Evolutionary conservation across 2,888 invertebrate genomes (phyloP).

Genomic region (Bugulina stolonifera): DNA sequence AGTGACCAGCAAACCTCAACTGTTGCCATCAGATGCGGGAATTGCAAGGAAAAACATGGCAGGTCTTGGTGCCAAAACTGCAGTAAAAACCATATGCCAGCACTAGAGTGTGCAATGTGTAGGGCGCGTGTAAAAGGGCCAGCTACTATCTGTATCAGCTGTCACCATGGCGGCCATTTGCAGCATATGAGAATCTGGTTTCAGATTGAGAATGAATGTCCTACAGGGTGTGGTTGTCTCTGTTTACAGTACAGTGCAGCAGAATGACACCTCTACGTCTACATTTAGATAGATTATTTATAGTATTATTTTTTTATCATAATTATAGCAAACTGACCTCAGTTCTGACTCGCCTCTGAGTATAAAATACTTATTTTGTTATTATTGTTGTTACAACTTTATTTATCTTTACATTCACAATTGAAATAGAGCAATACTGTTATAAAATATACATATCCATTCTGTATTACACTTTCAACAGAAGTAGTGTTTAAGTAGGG

Average conservation of each 20-base stretch:
- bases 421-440: no score
- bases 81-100: not conserved
- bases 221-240: constrained; percentile 85
- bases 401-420: no score
- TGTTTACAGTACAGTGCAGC: constrained; percentile 68
- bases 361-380: no score
- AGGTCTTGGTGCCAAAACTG: constrained; percentile 1
- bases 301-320: no score
- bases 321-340: no score
- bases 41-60: not conserved
- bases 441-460: no score
- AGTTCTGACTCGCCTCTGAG: no score
- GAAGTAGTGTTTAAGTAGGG: no score
- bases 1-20: constrained; percentile 57
- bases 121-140: constrained; percentile 40
- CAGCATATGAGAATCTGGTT: constrained; percentile 80
- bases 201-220: constrained; percentile 68
- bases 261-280: no score
- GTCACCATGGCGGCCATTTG: constrained; percentile 89
- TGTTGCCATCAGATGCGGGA: not conserved
- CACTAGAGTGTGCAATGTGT: constrained; percentile 1
- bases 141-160: constrained; percentile 77
- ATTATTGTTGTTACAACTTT: no score
- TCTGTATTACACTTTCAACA: no score
- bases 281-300: no score